A percentile compares a stretch with the other conserved stretches of the same genome.
phyloP scores from a whole-genome alignment of 1,140 invertebrate species.

The Apis florea region DNA sequence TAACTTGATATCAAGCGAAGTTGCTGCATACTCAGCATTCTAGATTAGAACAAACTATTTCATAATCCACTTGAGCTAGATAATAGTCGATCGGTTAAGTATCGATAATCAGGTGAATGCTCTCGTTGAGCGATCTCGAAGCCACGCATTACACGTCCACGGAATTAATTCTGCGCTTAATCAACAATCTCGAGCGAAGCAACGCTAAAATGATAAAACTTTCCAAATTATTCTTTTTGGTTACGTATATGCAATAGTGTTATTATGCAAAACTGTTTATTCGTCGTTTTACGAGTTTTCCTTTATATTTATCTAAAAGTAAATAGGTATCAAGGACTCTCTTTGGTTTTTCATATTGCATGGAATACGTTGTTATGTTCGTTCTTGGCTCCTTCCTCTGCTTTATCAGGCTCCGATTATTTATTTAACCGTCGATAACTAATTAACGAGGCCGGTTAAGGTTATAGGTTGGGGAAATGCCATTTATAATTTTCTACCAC shows the following conservation, averaged over 20 bases:
- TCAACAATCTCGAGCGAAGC: neutral
- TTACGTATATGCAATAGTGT: too few species aligned
- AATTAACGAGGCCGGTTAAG: conserved; percentile 12
- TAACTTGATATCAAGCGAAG: too few species aligned
- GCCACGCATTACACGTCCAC: neutral
- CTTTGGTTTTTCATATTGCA: too few species aligned
- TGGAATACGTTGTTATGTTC: neutral
- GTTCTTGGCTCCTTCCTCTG: neutral
- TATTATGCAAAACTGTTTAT: too few species aligned
- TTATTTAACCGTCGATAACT: neutral
- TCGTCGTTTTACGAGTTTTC: too few species aligned
- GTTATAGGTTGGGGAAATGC: neutral
- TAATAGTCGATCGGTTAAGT: neutral
- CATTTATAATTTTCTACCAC: conserved; percentile 16
- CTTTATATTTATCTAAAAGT: too few species aligned
- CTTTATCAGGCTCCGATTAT: neutral
- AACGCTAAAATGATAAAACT: too few species aligned
- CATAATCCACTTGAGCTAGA: neutral
- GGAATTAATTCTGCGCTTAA: neutral
- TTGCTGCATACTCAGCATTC: neutral
- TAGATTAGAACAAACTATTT: neutral
- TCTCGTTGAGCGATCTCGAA: neutral
- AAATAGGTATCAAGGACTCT: too few species aligned
- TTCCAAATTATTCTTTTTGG: too few species aligned
- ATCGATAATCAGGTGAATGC: conserved; percentile 12